These are phyloP conservation scores for Mus spretus DNA, from an alignment of 2,797 vertebrate genomes.

Conservation along the genomic window DNA sequence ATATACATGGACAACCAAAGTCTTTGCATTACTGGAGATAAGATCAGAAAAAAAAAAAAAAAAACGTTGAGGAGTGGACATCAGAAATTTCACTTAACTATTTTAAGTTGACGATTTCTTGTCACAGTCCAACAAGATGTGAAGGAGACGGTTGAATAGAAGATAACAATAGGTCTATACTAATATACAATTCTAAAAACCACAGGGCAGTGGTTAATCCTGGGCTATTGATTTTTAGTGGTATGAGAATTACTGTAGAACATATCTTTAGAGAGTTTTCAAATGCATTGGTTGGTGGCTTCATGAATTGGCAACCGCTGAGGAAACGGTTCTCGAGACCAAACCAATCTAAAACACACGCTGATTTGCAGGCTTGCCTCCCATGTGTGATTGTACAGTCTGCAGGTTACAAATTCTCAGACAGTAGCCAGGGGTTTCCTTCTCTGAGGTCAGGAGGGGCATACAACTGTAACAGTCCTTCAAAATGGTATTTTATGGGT, in stretches of 20 bases:
- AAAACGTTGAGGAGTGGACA: neutral
- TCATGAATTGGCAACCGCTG: neutral
- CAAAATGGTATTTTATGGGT: neutral
- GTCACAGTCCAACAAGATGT: neutral
- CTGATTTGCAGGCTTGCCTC: neutral
- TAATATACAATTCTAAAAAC: neutral
- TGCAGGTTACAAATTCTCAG: neutral
- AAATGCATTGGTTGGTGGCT: neutral
- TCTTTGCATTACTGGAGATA: neutral
- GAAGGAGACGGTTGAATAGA: neutral
- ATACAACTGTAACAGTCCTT: neutral
- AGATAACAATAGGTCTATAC: neutral
- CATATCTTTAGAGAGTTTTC: constrained; percentile 13
- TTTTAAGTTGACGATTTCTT: neutral
- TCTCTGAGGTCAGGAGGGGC: too few species aligned
- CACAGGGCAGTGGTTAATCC: neutral
- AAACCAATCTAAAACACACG: neutral
- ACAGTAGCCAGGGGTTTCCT: neutral
- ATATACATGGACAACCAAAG: neutral
- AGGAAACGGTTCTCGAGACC: neutral
- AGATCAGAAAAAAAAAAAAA: neutral
- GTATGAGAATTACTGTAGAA: neutral
- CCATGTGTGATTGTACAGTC: accelerated
- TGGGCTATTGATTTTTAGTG: neutral
- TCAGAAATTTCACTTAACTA: neutral